Conservation (phyloP, 2,797 vertebrate genomes). For the Bufotes viridis region DNA sequence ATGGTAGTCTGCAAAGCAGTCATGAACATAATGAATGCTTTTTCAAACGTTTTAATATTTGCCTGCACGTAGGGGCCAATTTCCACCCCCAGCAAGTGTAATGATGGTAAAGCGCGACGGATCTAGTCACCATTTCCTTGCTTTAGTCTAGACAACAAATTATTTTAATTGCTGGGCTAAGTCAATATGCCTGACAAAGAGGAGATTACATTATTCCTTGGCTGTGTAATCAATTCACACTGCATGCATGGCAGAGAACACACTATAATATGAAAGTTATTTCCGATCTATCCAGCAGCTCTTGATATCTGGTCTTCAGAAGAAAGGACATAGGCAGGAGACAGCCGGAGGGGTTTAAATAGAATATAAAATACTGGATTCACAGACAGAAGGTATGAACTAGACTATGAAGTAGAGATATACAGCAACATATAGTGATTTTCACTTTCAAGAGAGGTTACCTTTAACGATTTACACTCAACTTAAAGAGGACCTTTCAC, state of each 20-base stretch:
- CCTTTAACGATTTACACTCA: not conserved
- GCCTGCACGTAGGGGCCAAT: not conserved
- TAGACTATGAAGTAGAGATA: slow-evolving; percentile 13
- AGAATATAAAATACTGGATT: slow-evolving; percentile 29
- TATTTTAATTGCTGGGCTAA: slow-evolving; percentile 38
- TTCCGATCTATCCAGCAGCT: slow-evolving; percentile 16
- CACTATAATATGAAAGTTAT: slow-evolving; percentile 38
- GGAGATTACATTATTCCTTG: slow-evolving; percentile 50
- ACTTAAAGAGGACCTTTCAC: no score
- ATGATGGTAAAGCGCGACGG: not conserved
- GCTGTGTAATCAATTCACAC: slow-evolving; percentile 48
- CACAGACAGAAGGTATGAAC: not conserved
- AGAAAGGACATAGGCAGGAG: not conserved
- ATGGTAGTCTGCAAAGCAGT: not conserved
- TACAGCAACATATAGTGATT: not conserved
- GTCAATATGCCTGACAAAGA: slow-evolving; percentile 50
- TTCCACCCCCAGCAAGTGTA: slow-evolving; percentile 10
- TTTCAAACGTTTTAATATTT: not conserved
- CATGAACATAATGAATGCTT: not conserved
- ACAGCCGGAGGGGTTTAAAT: not conserved
- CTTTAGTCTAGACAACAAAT: slow-evolving; percentile 27
- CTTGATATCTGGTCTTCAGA: slow-evolving; percentile 36
- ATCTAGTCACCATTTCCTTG: slow-evolving; percentile 16
- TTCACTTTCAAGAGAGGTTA: not conserved
- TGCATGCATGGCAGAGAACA: slow-evolving; percentile 17